These are phyloP conservation scores for Gobiocypris rarus DNA, from an alignment of 2,113 vertebrate genomes.

Conservation along the genomic window DNA sequence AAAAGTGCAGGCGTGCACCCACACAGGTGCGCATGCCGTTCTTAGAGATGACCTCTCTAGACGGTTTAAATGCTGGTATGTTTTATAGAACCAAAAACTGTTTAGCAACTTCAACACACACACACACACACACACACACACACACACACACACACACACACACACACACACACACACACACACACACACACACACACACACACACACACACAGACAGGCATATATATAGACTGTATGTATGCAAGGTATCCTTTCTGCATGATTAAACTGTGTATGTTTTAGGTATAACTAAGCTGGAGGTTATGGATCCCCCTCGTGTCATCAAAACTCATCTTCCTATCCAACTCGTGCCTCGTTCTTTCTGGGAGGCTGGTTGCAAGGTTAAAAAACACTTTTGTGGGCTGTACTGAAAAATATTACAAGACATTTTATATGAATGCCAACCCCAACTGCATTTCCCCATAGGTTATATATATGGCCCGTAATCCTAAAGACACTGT, in stretches of 20 bases:
- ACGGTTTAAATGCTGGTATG: constrained; percentile 34
- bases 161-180: no score
- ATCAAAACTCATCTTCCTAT: constrained; percentile 62
- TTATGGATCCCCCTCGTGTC: constrained; percentile 53
- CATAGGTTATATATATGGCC: constrained; percentile 77
- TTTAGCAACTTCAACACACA: background rate
- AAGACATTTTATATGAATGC: background rate
- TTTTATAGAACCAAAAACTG: background rate
- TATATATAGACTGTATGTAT: no score
- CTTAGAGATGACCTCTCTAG: constrained; percentile 49
- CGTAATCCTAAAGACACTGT: constrained; percentile 80
- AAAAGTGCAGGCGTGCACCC: constrained; percentile 51
- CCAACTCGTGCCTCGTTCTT: constrained; percentile 59
- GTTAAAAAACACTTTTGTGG: constrained; percentile 27
- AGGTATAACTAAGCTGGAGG: constrained; percentile 58
- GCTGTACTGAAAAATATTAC: background rate
- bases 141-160: no score
- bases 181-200: no score
- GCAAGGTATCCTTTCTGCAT: background rate
- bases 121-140: background rate
- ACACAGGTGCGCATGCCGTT: constrained; percentile 55
- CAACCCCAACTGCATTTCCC: background rate
- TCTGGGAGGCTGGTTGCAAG: constrained; percentile 62
- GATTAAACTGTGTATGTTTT: background rate
- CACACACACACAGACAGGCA: no score